Evolutionary conservation across 2,888 invertebrate genomes (phyloP).

Genomic region (Myathropa florea): DNA sequence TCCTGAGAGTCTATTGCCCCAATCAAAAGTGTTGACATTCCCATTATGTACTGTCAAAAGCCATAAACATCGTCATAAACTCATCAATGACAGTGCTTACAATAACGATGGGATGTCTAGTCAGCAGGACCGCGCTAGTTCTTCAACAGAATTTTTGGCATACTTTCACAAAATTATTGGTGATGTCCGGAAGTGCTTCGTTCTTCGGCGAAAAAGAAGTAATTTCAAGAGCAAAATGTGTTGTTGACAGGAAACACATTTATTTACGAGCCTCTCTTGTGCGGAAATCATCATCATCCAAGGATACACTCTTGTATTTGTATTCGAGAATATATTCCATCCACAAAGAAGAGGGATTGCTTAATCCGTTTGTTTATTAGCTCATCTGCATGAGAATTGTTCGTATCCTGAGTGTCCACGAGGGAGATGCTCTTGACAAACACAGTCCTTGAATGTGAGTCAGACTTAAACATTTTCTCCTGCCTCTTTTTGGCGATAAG

Average conservation of each 20-base stretch:
- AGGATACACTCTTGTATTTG: background rate
- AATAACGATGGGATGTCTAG: background rate
- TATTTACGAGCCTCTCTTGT: slow-evolving; percentile 13
- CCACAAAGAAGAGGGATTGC: background rate
- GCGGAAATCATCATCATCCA: background rate
- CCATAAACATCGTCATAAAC: background rate
- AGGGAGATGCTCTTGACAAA: background rate
- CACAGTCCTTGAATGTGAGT: background rate
- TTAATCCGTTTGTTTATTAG: slow-evolving; percentile 10
- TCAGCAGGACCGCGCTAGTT: background rate
- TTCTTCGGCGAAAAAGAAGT: background rate
- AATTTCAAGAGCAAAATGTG: slow-evolving; percentile 6
- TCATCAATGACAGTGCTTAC: background rate
- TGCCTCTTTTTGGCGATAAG: background rate
- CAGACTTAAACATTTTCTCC: background rate
- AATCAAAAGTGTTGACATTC: background rate
- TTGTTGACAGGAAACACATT: slow-evolving; percentile 43
- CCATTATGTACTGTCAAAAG: background rate
- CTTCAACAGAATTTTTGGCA: background rate
- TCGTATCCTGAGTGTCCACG: background rate
- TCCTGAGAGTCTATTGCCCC: background rate
- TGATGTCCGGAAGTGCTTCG: background rate
- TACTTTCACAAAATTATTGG: background rate
- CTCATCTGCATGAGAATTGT: slow-evolving; percentile 17
- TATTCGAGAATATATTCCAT: background rate